A percentile compares a stretch with the other conserved stretches of the same genome.
These are phyloP conservation scores for Magallana nippona DNA, from an alignment of 2,888 invertebrate genomes.

Conservation along the genomic window DNA sequence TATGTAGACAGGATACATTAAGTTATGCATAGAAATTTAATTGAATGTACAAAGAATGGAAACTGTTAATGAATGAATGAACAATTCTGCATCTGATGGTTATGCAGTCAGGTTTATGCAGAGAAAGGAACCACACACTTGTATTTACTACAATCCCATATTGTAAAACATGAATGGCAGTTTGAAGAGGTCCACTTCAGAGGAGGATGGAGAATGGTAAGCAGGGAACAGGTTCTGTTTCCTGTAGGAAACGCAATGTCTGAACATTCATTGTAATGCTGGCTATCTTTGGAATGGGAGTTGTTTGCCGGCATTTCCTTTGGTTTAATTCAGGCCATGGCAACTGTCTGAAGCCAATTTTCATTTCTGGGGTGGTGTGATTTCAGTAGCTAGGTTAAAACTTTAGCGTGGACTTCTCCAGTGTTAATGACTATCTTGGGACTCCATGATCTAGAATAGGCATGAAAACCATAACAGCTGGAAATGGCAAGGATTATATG, in stretches of 20 bases:
- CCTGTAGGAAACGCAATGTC: conserved; percentile 25
- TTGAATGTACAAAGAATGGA: no score
- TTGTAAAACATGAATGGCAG: conserved; percentile 32
- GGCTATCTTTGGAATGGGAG: conserved; percentile 24
- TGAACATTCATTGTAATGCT: background rate
- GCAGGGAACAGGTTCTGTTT: background rate
- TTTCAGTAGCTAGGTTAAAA: no score
- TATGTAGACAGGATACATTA: no score
- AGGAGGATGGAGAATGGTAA: background rate
- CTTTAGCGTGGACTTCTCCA: no score
- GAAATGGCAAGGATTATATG: background rate
- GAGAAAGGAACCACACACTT: background rate
- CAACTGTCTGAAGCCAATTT: background rate
- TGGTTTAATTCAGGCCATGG: background rate
- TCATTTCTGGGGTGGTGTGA: background rate
- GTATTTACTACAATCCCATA: background rate
- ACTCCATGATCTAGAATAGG: no score
- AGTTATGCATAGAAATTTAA: no score
- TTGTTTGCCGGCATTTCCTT: background rate
- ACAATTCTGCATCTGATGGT: background rate
- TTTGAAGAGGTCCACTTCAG: conserved; percentile 1
- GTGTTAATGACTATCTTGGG: no score
- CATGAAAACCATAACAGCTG: no score
- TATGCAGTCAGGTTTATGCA: background rate
- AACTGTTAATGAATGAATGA: conserved; percentile 10